Evolutionary conservation across 2,797 vertebrate genomes (phyloP).

Genomic region (Echeneis naucrates): DNA sequence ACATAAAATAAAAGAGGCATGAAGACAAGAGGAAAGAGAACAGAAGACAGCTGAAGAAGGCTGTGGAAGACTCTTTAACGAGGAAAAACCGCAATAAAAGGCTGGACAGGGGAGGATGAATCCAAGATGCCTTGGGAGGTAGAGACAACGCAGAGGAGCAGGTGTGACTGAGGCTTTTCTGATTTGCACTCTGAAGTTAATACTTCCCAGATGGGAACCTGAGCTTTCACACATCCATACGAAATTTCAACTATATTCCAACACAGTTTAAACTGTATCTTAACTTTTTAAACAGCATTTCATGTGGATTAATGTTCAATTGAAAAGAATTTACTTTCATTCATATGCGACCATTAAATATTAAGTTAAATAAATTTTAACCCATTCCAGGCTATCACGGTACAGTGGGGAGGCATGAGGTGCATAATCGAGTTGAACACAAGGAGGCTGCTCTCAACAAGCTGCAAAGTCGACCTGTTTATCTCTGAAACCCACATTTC

Average conservation of each 20-base stretch:
- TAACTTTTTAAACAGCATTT: constrained; percentile 18
- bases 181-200: constrained; percentile 49
- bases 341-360: constrained; percentile 28
- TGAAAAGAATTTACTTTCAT: not conserved
- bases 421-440: constrained; percentile 39
- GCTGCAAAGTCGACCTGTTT: constrained; percentile 60
- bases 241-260: no score
- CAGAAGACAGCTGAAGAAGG: constrained; percentile 17
- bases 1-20: constrained; percentile 32
- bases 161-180: constrained; percentile 47
- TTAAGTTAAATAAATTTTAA: constrained; percentile 20
- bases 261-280: constrained; percentile 5
- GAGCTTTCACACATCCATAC: constrained; percentile 19
- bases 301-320: constrained; percentile 8
- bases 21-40: constrained; percentile 10
- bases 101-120: constrained; percentile 5
- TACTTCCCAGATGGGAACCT: constrained; percentile 45
- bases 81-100: constrained; percentile 11
- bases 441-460: constrained; percentile 49
- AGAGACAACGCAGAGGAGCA: constrained; percentile 38
- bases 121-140: constrained; percentile 22
- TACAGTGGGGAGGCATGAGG: constrained; percentile 28
- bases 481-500: constrained; percentile 72
- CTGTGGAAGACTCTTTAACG: constrained; percentile 31
- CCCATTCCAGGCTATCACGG: constrained; percentile 37